Base-by-base conservation (phyloP, 2,888 invertebrate genomes). In the Pristionchus mayeri region DNA sequence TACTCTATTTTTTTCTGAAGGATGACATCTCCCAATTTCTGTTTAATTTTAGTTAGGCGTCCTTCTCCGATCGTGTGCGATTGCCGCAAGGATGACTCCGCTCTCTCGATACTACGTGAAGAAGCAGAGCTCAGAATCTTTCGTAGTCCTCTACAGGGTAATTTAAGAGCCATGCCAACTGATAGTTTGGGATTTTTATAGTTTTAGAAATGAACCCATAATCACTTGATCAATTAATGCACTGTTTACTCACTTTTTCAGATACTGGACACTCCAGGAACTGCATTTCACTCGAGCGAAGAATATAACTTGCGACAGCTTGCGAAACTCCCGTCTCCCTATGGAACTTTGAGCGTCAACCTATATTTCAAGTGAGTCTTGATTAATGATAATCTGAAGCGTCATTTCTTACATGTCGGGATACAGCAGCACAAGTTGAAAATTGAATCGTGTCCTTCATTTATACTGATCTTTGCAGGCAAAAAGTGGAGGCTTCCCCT, bases 21-120 rank as follows among this genome's bases (percentile, higher is more conserved):
- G 4, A 79, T 7, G 3, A 34, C 7, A 21, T 44, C 4, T 30
- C 13, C 44, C 6, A 44, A 44, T 44, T 13, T 44, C 44, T 13
- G 13, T 67, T 67, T 37, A 2, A 27, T 16, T 63, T 60, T 16
- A 82, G 81, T 30, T 82, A 13, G 81, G 81, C 13, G 40, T 82
- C 63, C 81, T 82, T 44, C 81, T 82, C n/a, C 81, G 81, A 18
- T 82, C 81, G 9, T 40, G 48, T 44, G 81, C 81, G 1, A 34
- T 82, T 11, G 81, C 81, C n/a, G 30, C 81, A 9, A 30, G 81
- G 37, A 82, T 82, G 81, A 82, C 81, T 27, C 81, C 81, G 11
- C 63, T 82, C 9, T 82, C 48, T 18, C 40, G 81, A 50, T 82
- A 82, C 21, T 82, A 82, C n/a, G 81, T 82, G 27, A 50, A 50